Conservation (phyloP, 1,140 invertebrate genomes). For the Drosophila teissieri region DNA sequence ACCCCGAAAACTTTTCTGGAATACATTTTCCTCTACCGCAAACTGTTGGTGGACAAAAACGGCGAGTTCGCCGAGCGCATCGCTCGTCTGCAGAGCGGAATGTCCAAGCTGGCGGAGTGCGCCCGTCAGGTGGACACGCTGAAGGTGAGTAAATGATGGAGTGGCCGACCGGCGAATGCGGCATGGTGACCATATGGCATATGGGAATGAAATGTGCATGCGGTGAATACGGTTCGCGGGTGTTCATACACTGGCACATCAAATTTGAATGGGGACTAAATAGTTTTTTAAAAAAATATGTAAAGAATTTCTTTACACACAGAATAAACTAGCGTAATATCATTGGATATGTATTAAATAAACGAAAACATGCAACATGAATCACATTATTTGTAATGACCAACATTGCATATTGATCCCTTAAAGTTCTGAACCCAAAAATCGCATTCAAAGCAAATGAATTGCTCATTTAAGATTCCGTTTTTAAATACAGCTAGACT, state of each 20-base stretch:
- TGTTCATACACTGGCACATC: neutral
- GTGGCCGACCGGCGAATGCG: slow-evolving; percentile 1
- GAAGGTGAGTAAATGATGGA: slow-evolving; percentile 84
- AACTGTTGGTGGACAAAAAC: slow-evolving; percentile 92
- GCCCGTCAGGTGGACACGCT: slow-evolving; percentile 90
- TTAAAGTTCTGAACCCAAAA: neutral
- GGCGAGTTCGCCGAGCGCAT: slow-evolving; percentile 91
- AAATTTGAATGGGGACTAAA: neutral
- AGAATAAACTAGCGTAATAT: no score
- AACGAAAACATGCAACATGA: no score
- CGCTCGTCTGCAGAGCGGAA: slow-evolving; percentile 92
- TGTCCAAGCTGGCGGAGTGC: slow-evolving; percentile 94
- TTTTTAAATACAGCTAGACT: neutral
- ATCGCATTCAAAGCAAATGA: neutral
- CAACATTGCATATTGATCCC: no score
- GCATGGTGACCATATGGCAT: slow-evolving; percentile 8
- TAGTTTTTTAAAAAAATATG: no score
- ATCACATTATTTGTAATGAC: no score
- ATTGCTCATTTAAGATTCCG: neutral
- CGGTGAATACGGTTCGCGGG: neutral
- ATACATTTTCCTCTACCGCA: slow-evolving; percentile 95
- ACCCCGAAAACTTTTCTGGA: slow-evolving; percentile 98
- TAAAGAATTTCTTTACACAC: no score
- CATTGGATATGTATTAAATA: no score
- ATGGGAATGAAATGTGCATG: slow-evolving; percentile 41